Evolutionary conservation across 2,888 invertebrate species (phyloP).

Genomic region (Hesperia comma): DNA sequence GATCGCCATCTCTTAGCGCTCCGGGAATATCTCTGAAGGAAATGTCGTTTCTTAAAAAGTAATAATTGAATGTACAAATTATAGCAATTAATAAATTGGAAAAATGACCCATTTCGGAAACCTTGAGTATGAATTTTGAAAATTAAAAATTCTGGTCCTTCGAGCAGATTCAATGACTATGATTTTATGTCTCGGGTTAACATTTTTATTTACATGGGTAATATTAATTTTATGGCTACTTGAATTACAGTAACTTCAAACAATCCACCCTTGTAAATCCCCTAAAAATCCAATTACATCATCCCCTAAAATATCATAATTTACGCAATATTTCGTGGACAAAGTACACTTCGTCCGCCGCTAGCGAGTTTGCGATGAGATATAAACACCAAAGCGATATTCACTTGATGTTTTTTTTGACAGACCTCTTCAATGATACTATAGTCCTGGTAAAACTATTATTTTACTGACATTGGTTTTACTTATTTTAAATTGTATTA

Average conservation of each 20-base stretch:
- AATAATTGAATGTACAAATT: too few relatives aligned
- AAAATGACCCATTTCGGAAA: too few relatives aligned
- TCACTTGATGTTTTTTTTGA: not conserved
- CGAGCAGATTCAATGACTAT: not conserved
- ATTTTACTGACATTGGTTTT: too few relatives aligned
- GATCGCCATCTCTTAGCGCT: too few relatives aligned
- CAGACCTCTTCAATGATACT: not conserved
- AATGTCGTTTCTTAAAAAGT: too few relatives aligned
- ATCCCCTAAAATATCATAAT: conserved; percentile 21
- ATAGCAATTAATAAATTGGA: too few relatives aligned
- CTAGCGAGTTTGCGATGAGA: not conserved
- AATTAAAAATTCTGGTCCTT: too few relatives aligned
- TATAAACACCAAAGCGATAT: not conserved
- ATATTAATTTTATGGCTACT: conserved; percentile 1
- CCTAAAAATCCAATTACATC: conserved; percentile 27
- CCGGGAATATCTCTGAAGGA: too few relatives aligned
- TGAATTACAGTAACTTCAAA: not conserved
- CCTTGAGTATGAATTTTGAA: too few relatives aligned
- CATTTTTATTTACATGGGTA: not conserved
- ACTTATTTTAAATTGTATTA: too few relatives aligned
- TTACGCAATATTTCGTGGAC: conserved; percentile 9
- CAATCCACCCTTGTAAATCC: conserved; percentile 15
- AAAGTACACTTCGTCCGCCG: not conserved
- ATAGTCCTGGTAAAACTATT: too few relatives aligned
- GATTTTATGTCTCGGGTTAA: not conserved